A percentile compares a stretch with the other conserved stretches of the same genome.
Conservation (phyloP, 2,888 invertebrate genomes). For the Aphodius sticticus region DNA sequence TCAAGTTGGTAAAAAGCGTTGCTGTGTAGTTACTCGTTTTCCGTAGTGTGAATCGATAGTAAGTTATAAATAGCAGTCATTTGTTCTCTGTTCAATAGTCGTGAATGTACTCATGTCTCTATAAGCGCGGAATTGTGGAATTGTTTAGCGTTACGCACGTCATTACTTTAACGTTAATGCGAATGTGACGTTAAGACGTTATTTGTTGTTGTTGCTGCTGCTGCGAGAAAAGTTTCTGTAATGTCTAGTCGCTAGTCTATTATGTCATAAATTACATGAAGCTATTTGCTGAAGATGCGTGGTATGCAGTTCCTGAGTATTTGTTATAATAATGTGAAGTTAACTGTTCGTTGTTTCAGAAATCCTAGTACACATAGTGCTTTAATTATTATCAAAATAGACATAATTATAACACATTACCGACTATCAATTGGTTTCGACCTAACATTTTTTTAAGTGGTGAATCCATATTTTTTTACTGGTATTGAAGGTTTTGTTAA, state of each 20-base stretch:
- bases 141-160: not conserved
- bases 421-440: too few species aligned
- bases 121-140: not conserved
- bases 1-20: not conserved
- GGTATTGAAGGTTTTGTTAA: too few species aligned
- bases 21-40: not conserved
- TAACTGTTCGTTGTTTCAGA: too few species aligned
- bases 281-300: not conserved
- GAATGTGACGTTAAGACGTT: not conserved
- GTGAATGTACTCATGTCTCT: not conserved
- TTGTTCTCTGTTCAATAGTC: not conserved
- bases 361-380: too few species aligned
- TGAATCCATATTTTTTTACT: too few species aligned
- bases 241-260: not conserved
- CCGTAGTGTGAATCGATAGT: not conserved
- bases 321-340: not conserved
- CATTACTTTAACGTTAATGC: not conserved
- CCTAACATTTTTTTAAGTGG: too few species aligned
- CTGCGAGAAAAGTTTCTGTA: not conserved
- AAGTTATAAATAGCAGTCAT: not conserved
- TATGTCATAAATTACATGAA: not conserved
- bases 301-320: not conserved
- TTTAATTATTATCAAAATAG: too few species aligned
- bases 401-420: too few species aligned
- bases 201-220: not conserved